Conservation (phyloP, 2,888 invertebrate genomes). For the Ophion slaviceki region DNA sequence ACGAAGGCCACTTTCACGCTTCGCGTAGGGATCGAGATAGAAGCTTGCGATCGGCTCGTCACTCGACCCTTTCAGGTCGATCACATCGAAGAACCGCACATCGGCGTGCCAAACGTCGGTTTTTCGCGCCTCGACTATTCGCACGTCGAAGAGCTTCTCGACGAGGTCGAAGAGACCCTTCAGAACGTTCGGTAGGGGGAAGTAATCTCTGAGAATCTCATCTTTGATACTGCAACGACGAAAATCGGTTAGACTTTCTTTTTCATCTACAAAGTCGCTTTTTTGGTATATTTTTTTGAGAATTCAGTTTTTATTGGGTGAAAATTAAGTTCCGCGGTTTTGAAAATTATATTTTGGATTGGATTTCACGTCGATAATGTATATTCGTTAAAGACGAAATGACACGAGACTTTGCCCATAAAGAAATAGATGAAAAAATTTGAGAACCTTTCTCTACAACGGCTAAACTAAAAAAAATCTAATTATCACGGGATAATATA, state of each 20-base stretch:
- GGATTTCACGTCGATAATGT: no score
- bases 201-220: constrained; percentile 90
- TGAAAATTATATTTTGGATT: not conserved
- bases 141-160: constrained; percentile 91
- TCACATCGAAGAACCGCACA: constrained; percentile 92
- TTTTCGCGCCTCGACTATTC: constrained; percentile 87
- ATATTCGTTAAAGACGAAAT: not conserved
- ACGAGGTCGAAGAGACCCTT: constrained; percentile 90
- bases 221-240: constrained; percentile 86
- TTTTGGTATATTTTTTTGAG: not conserved
- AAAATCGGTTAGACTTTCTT: not conserved
- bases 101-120: constrained; percentile 93
- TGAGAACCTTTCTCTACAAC: not conserved
- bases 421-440: not conserved
- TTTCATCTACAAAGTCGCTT: not conserved
- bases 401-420: not conserved
- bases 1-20: constrained; percentile 87
- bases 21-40: constrained; percentile 92
- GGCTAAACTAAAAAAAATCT: no score
- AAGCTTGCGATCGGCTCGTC: constrained; percentile 91
- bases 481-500: no score
- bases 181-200: constrained; percentile 93
- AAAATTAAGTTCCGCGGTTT: not conserved
- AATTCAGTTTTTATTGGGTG: no score
- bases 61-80: constrained; percentile 86